phyloP scores from a whole-genome alignment of 2,797 vertebrate species.

The Lepidocolaptes lacrymiger region DNA sequence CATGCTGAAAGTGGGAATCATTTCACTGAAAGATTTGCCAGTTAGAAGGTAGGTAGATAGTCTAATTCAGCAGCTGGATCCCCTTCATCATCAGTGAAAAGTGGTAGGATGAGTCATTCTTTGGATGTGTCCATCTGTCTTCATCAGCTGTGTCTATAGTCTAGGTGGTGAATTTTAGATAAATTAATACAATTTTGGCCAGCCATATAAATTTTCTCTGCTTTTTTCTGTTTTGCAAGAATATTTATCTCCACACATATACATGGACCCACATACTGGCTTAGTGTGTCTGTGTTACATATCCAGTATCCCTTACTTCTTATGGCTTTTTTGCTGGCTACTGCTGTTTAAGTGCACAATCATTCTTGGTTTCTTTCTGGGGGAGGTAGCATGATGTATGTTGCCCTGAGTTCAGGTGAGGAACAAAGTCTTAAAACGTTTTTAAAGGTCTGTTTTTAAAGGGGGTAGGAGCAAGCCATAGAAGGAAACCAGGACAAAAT shows the following conservation, averaged over 20 bases:
- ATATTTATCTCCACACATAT: not conserved
- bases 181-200: not conserved
- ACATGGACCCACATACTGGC: not conserved
- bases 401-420: not conserved
- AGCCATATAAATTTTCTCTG: not conserved
- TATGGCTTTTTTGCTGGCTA: not conserved
- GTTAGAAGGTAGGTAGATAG: not conserved
- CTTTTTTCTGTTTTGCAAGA: not conserved
- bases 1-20: not conserved
- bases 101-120: not conserved
- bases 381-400: not conserved
- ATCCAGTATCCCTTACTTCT: not conserved
- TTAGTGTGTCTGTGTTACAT: not conserved
- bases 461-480: rapidly evolving
- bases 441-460: not conserved
- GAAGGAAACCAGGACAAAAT: not conserved
- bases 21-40: not conserved
- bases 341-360: not conserved
- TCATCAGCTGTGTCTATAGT: not conserved
- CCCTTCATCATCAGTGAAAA: not conserved
- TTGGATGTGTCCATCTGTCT: not conserved
- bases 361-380: not conserved
- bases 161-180: not conserved
- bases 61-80: not conserved
- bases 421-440: not conserved